These are phyloP conservation scores for Scelioninae gen. 2 DNA, from an alignment of 2,888 invertebrate species.

Conservation along the genomic window DNA sequence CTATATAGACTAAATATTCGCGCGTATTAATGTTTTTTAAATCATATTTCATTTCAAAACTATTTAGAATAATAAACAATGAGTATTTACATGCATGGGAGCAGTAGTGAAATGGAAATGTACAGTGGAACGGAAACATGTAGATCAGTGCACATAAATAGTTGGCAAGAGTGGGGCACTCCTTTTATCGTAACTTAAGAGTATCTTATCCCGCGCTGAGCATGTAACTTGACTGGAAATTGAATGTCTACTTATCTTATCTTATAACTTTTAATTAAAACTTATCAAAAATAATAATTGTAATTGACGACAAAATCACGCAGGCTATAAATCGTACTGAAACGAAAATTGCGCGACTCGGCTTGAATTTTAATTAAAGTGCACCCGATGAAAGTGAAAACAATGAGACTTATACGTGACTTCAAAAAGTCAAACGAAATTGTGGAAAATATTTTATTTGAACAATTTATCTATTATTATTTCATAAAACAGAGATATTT, in stretches of 20 bases:
- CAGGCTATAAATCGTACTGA: conserved; percentile 7
- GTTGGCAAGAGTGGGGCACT: conserved; percentile 20
- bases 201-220: conserved; percentile 28
- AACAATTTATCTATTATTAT: too few species aligned
- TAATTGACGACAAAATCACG: conserved; percentile 6
- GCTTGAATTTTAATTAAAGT: conserved; percentile 24
- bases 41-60: background rate
- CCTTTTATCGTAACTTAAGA: conserved; percentile 44
- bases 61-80: conserved; percentile 17
- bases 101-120: conserved; percentile 26
- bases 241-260: conserved; percentile 34
- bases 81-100: conserved; percentile 13
- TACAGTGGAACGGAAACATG: conserved; percentile 34
- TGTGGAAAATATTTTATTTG: background rate
- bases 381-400: conserved; percentile 4
- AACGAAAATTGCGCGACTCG: conserved; percentile 4
- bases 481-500: conserved; percentile 6
- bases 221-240: conserved; percentile 37
- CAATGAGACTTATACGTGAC: conserved; percentile 7
- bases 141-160: conserved; percentile 45
- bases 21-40: background rate
- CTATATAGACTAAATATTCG: too few species aligned
- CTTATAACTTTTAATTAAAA: conserved; percentile 31
- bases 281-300: conserved; percentile 37
- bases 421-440: conserved; percentile 12